Percentiles rank a stretch among this genome's conserved stretches.
Conservation (phyloP, 1,140 invertebrate genomes). For the Theocolax elegans region DNA sequence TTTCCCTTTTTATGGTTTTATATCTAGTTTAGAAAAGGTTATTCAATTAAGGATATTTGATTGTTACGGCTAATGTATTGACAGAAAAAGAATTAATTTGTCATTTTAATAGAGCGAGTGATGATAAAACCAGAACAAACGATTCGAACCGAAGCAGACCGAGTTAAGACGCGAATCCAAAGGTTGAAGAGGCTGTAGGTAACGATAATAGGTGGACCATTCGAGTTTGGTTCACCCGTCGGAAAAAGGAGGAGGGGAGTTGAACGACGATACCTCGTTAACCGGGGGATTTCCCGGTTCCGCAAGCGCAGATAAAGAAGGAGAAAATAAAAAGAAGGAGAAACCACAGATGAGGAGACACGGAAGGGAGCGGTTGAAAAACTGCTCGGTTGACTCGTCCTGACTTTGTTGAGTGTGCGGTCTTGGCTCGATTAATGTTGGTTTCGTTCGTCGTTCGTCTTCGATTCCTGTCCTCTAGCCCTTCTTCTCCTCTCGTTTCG, state of each 20-base stretch:
- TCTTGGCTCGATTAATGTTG: slow-evolving; percentile 57
- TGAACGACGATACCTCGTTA: slow-evolving; percentile 53
- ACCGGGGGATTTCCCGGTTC: slow-evolving; percentile 33
- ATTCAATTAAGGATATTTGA: too few relatives aligned
- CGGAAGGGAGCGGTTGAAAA: slow-evolving; percentile 22
- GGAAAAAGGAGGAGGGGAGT: slow-evolving; percentile 35
- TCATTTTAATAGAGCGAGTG: too few relatives aligned
- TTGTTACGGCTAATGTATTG: too few relatives aligned
- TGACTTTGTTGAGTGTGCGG: slow-evolving; percentile 63
- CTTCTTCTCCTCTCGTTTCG: not conserved
- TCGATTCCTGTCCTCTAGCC: not conserved
- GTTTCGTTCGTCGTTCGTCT: slow-evolving; percentile 37
- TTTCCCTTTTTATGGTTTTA: too few relatives aligned
- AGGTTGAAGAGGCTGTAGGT: too few relatives aligned
- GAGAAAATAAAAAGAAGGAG: not conserved
- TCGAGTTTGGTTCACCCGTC: too few relatives aligned
- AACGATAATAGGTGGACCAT: slow-evolving; percentile 2
- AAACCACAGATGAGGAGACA: too few relatives aligned
- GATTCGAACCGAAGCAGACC: too few relatives aligned
- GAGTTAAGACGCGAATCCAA: too few relatives aligned
- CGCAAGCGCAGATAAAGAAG: not conserved
- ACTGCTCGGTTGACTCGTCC: slow-evolving; percentile 43
- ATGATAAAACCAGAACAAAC: too few relatives aligned
- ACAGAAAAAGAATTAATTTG: too few relatives aligned
- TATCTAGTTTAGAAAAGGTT: too few relatives aligned